Conservation (phyloP, 2,888 invertebrate species). For the Sinopyrophorus schimmeli region DNA sequence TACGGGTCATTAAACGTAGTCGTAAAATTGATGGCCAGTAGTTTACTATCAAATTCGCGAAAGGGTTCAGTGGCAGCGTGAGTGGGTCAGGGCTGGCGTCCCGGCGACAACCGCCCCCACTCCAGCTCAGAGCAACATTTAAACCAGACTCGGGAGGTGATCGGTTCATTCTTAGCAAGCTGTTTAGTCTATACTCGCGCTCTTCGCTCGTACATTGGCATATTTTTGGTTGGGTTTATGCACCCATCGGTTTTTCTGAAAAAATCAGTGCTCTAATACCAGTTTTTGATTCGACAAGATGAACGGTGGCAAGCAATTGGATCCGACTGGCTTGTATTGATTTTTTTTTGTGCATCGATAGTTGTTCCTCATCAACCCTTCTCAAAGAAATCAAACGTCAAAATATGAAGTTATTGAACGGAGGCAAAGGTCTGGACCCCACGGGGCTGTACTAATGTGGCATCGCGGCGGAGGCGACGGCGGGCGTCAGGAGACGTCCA, state of each 20-base stretch:
- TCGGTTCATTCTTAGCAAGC: slow-evolving; percentile 45
- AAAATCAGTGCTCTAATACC: slow-evolving; percentile 21
- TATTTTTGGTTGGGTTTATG: slow-evolving; percentile 51
- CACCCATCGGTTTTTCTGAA: slow-evolving; percentile 51
- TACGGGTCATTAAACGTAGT: slow-evolving; percentile 11
- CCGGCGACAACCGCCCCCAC: slow-evolving; percentile 48
- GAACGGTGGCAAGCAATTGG: slow-evolving; percentile 53
- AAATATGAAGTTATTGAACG: slow-evolving; percentile 35
- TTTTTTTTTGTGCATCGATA: slow-evolving; percentile 20
- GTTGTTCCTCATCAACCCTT: slow-evolving; percentile 9
- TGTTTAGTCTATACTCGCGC: slow-evolving; percentile 31
- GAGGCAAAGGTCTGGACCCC: slow-evolving; percentile 46
- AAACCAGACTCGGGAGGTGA: slow-evolving; percentile 43
- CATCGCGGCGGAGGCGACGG: slow-evolving; percentile 54
- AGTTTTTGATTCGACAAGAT: slow-evolving; percentile 39
- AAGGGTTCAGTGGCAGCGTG: slow-evolving; percentile 52
- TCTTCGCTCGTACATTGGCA: slow-evolving; percentile 36
- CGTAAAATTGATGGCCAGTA: slow-evolving; percentile 11
- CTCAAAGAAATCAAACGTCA: slow-evolving; percentile 11
- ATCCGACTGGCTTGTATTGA: slow-evolving; percentile 54
- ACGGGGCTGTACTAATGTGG: slow-evolving; percentile 56
- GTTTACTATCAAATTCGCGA: slow-evolving; percentile 35
- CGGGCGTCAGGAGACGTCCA: slow-evolving; percentile 55
- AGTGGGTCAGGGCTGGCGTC: slow-evolving; percentile 56
- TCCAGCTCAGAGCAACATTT: slow-evolving; percentile 45